Base-by-base conservation (phyloP, 1,140 invertebrate species). In the Agrypnia vestita region DNA sequence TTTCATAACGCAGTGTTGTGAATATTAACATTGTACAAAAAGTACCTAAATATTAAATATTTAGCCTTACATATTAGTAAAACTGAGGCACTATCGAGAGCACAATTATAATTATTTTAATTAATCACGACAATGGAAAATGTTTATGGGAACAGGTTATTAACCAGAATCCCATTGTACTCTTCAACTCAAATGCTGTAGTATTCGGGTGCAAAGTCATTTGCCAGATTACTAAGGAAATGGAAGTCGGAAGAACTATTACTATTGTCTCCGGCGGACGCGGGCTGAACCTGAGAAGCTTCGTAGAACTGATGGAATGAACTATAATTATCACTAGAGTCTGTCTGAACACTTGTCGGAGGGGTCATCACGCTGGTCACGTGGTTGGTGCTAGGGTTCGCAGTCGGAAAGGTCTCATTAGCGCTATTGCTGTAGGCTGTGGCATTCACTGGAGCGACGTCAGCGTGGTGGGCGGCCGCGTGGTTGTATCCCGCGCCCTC, bases 181-280 rank as follows among this genome's bases (percentile, higher is more conserved):
- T 83, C 82, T 83, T 83, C 82, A 64, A 83, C 82, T 83, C 93
- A 94, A 88, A 96, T 94, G 87, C 95, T 95, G 89, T 97, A 97
- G 86, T 97, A 97, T 86, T 97, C 96, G 0, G 96, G 96, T 0
- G 94, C 95, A 86, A 97, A 97, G 84, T 97, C 96, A 87, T 96
- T 97, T 72, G 96, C 95, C 84, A 97, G 90, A 85, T 96, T 97
- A 84, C 95, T 96, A 53, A 97, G 91, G 84, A 97, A 97, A 86
- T 97, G 97, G 86, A 97, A 97, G 85, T 97, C 96, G 9, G 96
- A 96, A 0, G 95, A 96, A 84, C 95, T 96, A 85, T 96, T 96
- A 82, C 94, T 96, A 87, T 96, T 96, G 82, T 96, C 94, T n/a
- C 92, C 87, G 85, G 91, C 81, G 83, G 88, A 81, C 82, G 90